Evolutionary conservation across 1,140 invertebrate genomes (phyloP).

Genomic region (Ceratitis capitata): DNA sequence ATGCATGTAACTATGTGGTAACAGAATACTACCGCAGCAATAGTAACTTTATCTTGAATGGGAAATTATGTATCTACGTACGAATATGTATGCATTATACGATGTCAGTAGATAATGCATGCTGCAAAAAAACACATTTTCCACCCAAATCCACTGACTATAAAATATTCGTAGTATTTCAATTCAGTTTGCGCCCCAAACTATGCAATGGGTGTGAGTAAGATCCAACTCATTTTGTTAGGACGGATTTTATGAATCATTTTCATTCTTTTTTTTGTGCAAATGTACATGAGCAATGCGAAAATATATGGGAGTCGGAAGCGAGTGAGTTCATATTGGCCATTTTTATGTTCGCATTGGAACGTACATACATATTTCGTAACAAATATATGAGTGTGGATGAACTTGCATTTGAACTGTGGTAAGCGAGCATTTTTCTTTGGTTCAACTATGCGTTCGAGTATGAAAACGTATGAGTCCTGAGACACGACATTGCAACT

Average conservation of each 20-base stretch:
- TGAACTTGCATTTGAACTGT: neutral
- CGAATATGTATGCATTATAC: too few species aligned
- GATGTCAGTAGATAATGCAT: neutral
- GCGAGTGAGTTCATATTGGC: neutral
- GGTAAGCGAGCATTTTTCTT: neutral
- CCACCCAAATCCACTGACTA: neutral
- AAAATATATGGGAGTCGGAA: neutral
- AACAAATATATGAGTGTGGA: neutral
- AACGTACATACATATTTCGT: neutral
- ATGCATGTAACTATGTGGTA: too few species aligned
- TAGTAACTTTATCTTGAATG: neutral
- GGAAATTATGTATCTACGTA: too few species aligned
- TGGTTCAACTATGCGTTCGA: neutral
- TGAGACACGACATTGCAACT: neutral
- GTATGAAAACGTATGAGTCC: neutral
- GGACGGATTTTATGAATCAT: neutral
- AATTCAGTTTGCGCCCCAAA: neutral
- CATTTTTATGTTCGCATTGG: neutral
- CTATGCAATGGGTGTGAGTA: neutral
- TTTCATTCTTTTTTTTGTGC: too few species aligned
- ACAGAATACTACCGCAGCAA: neutral
- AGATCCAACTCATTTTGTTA: neutral
- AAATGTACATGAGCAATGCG: neutral
- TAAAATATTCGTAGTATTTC: neutral
- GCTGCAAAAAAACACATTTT: conserved; percentile 1